Percentiles rank a stretch among this genome's conserved stretches.
phyloP scores from a whole-genome alignment of 2,113 vertebrate species.

The Limanda limanda region DNA sequence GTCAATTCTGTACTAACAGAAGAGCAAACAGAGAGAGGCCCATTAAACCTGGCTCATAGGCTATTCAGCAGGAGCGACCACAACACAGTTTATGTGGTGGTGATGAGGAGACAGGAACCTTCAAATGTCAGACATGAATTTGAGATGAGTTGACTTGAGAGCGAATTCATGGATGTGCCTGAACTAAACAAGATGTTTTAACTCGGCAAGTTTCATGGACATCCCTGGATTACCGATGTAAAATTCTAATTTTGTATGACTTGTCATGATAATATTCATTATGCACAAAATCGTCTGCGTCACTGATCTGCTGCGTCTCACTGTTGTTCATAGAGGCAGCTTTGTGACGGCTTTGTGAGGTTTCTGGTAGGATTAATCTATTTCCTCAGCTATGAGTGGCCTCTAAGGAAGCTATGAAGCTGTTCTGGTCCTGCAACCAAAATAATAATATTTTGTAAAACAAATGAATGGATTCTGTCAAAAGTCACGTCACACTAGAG shows the following conservation, averaged over 20 bases:
- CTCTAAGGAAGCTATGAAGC: too few relatives aligned
- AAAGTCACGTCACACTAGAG: too few relatives aligned
- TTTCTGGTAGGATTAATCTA: too few relatives aligned
- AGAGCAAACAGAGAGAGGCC: constrained; percentile 23
- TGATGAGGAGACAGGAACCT: not conserved
- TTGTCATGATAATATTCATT: constrained; percentile 2
- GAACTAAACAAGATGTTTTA: not conserved
- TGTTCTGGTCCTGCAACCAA: too few relatives aligned
- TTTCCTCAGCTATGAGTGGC: too few relatives aligned
- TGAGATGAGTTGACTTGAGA: not conserved
- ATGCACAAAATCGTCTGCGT: not conserved
- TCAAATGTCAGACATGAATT: not conserved
- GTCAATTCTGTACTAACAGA: constrained; percentile 43
- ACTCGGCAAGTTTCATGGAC: not conserved
- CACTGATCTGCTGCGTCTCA: too few relatives aligned
- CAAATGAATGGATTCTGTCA: too few relatives aligned
- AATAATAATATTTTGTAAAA: too few relatives aligned
- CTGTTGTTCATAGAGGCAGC: too few relatives aligned
- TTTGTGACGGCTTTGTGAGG: too few relatives aligned
- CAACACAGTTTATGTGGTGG: not conserved
- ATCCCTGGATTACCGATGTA: not conserved
- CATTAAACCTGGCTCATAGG: constrained; percentile 32
- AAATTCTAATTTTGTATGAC: constrained; percentile 1
- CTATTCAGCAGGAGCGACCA: not conserved
- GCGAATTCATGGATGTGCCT: too few relatives aligned